Percentiles rank a stretch among this genome's conserved stretches.
These are phyloP conservation scores for Drosophila buzzatii DNA, from an alignment of 2,888 invertebrate species.

Conservation along the genomic window DNA sequence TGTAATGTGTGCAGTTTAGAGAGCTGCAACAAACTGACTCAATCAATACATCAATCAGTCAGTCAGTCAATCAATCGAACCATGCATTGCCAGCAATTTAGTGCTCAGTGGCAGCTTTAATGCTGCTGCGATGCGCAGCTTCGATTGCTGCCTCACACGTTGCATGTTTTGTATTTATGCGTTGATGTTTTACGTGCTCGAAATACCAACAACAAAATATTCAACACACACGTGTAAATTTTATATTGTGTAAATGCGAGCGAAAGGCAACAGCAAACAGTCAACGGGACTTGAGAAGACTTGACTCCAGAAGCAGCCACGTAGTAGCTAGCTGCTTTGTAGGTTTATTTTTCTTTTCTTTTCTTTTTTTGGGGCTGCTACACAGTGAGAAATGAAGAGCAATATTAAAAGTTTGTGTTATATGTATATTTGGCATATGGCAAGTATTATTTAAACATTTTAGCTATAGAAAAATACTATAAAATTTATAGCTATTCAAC, in stretches of 20 bases:
- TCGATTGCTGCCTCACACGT: slow-evolving; percentile 45
- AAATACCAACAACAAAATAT: slow-evolving; percentile 64
- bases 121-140: slow-evolving; percentile 31
- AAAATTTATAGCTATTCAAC: too few relatives aligned
- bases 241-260: slow-evolving; percentile 71
- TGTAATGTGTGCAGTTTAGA: not conserved
- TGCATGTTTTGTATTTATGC: slow-evolving; percentile 71
- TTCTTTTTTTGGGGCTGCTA: not conserved
- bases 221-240: slow-evolving; percentile 53
- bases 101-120: slow-evolving; percentile 47
- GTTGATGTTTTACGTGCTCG: slow-evolving; percentile 80
- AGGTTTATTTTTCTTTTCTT: not conserved
- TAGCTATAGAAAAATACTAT: too few relatives aligned
- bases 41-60: slow-evolving; percentile 27
- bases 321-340: slow-evolving; percentile 8
- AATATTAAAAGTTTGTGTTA: not conserved
- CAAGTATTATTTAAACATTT: too few relatives aligned
- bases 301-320: slow-evolving; percentile 25
- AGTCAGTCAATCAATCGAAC: slow-evolving; percentile 32
- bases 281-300: slow-evolving; percentile 28
- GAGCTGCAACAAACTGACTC: slow-evolving; percentile 3
- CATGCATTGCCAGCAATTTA: slow-evolving; percentile 24
- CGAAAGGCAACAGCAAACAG: slow-evolving; percentile 47
- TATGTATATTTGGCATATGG: not conserved
- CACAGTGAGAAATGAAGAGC: not conserved